A percentile compares a stretch with the other conserved stretches of the same genome.
Conservation (phyloP, 2,113 vertebrate species). For the Petrocephalus microphthalmus region DNA sequence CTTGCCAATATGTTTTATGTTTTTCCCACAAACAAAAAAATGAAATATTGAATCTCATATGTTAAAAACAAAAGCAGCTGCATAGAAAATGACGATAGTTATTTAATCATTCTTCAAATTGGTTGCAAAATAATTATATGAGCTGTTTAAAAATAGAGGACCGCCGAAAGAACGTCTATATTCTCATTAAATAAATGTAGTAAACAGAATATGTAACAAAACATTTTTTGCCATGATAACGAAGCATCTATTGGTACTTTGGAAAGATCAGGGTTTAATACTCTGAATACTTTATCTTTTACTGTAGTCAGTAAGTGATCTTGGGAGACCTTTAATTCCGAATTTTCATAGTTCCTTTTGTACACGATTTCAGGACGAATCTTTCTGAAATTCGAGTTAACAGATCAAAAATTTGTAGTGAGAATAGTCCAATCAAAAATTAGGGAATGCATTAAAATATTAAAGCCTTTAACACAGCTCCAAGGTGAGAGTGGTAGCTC, state of each 20-base stretch:
- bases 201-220: background rate
- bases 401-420: background rate
- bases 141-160: background rate
- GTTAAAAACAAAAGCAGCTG: background rate
- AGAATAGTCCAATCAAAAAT: background rate
- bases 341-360: background rate
- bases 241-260: background rate
- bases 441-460: background rate
- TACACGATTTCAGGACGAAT: background rate
- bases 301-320: background rate
- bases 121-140: background rate
- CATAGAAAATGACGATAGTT: background rate
- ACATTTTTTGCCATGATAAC: background rate
- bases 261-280: background rate
- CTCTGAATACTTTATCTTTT: background rate
- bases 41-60: background rate
- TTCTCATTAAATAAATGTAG: background rate
- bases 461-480: background rate
- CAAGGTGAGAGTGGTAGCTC: background rate
- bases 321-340: background rate
- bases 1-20: background rate
- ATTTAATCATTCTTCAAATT: background rate
- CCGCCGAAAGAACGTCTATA: background rate
- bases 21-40: background rate
- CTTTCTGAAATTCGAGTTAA: background rate